phyloP scores from a whole-genome alignment of 1,140 invertebrate genomes.

The Papilio aristodemus region DNA sequence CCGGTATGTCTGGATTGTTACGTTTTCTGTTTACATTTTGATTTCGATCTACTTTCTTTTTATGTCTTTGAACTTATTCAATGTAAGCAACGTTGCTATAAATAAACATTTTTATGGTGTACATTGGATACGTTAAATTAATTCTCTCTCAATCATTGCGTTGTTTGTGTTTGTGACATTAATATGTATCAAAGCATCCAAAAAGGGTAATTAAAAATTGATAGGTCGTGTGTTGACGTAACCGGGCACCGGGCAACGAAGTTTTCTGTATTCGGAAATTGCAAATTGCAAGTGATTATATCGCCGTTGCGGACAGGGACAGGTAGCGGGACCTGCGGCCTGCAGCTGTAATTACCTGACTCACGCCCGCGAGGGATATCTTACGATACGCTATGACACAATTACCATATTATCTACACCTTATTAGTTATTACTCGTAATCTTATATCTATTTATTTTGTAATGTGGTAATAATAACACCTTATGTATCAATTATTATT shows the following conservation, averaged over 20 bases:
- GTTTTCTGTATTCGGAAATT: constrained; percentile 61
- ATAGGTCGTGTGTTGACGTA: constrained; percentile 37
- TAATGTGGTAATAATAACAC: no score
- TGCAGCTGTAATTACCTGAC: constrained; percentile 14
- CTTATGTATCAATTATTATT: no score
- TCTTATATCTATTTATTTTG: no score
- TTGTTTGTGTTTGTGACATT: constrained; percentile 3
- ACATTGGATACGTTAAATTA: neutral
- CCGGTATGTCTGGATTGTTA: neutral
- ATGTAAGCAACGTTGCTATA: constrained; percentile 9
- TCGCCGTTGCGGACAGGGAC: constrained; percentile 24
- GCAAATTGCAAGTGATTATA: constrained; percentile 62
- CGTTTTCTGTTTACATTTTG: constrained; percentile 23
- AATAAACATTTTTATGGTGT: neutral
- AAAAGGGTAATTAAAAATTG: constrained; percentile 29
- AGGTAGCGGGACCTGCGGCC: neutral
- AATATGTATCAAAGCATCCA: neutral
- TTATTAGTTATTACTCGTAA: neutral
- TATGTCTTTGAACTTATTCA: constrained; percentile 19
- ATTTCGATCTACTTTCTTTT: constrained; percentile 9
- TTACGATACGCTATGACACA: neutral
- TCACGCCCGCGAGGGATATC: constrained; percentile 5
- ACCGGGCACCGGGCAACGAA: neutral
- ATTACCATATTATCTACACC: neutral
- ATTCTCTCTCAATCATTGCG: neutral